Percentiles rank a stretch among this genome's conserved stretches.
Conservation (phyloP, 92 coral and sea anemone species). For the Scolanthus callimorphus region DNA sequence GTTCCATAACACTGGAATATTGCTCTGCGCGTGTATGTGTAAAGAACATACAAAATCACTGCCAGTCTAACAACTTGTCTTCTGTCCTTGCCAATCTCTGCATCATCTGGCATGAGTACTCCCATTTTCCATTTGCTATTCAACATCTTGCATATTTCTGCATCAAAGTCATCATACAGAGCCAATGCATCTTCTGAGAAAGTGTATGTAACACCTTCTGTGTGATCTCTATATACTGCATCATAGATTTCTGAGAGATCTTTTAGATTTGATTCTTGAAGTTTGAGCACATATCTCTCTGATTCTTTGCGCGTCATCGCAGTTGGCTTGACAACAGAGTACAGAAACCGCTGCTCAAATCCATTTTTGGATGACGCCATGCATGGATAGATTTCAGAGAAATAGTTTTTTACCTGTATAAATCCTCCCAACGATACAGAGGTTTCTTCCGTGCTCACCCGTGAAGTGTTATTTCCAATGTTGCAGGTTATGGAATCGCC, state of each 20-base stretch:
- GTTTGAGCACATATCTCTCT: conserved; percentile 14
- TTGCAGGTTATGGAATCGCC: conserved; percentile 33
- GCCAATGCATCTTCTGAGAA: conserved; percentile 35
- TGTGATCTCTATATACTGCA: conserved; percentile 46
- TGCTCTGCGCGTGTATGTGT: conserved; percentile 43
- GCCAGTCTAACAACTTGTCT: conserved; percentile 42
- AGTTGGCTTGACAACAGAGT: conserved; percentile 32
- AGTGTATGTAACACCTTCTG: conserved; percentile 25
- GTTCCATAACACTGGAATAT: conserved; percentile 45
- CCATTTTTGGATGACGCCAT: conserved; percentile 46
- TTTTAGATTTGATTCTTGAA: conserved; percentile 36
- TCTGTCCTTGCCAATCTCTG: conserved; percentile 47
- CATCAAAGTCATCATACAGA: conserved; percentile 35
- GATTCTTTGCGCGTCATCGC: conserved; percentile 52
- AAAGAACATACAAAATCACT: conserved; percentile 44
- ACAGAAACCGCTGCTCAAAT: conserved; percentile 38
- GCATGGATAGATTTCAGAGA: conserved; percentile 36
- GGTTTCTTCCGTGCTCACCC: conserved; percentile 36
- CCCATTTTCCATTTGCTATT: conserved; percentile 46
- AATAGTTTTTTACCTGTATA: conserved; percentile 49
- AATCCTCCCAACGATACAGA: conserved; percentile 49
- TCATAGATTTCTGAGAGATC: conserved; percentile 44
- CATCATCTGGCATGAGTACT: conserved; percentile 18
- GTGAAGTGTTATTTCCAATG: conserved; percentile 19
- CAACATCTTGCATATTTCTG: conserved; percentile 19